phyloP scores from a whole-genome alignment of 2,113 vertebrate species.

The Egretta garzetta region DNA sequence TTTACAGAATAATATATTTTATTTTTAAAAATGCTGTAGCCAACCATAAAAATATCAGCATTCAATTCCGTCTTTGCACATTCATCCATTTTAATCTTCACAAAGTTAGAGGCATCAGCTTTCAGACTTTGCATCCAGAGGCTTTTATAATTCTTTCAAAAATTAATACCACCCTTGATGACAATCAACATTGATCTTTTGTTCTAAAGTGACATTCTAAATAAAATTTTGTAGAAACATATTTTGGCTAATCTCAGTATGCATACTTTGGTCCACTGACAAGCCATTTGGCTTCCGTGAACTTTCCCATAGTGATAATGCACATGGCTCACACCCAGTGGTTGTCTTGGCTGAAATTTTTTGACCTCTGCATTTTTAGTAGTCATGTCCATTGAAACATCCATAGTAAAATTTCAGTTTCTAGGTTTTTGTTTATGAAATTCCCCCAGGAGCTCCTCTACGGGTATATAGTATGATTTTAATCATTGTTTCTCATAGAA shows the following conservation, averaged over 20 bases:
- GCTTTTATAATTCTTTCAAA: background rate
- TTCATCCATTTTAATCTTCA: background rate
- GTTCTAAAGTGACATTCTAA: background rate
- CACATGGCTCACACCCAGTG: background rate
- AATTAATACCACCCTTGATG: background rate
- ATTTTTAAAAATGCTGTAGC: background rate
- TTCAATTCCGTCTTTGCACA: background rate
- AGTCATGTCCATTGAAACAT: constrained; percentile 25
- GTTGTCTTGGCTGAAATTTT: background rate
- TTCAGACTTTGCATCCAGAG: background rate
- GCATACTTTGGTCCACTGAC: background rate
- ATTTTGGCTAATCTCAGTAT: background rate
- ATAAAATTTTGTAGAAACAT: background rate
- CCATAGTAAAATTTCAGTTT: constrained; percentile 39
- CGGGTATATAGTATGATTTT: background rate
- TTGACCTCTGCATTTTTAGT: background rate
- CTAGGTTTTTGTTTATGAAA: constrained; percentile 42
- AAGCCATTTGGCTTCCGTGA: background rate
- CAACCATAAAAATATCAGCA: background rate
- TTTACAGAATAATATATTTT: background rate
- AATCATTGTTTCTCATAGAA: constrained; percentile 4
- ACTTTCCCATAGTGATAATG: background rate
- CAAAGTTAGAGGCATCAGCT: background rate
- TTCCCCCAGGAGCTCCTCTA: background rate
- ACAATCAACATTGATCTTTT: background rate